A percentile compares a stretch with the other conserved stretches of the same genome.
These are phyloP conservation scores for Argyrosomus japonicus DNA, from an alignment of 2,113 vertebrate genomes.

Conservation along the genomic window DNA sequence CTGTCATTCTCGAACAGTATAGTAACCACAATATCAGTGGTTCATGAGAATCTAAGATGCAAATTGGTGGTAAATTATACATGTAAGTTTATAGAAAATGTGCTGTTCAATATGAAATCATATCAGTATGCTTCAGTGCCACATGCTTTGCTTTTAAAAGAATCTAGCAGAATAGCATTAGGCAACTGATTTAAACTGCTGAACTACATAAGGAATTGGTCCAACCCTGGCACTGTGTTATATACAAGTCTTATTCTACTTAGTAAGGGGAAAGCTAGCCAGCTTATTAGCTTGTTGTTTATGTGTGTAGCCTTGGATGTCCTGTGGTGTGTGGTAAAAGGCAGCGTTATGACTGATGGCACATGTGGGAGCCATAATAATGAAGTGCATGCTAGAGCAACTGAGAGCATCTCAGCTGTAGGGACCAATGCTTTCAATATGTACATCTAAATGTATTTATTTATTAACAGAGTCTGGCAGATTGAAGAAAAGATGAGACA, in stretches of 20 bases:
- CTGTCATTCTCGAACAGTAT: too few relatives aligned
- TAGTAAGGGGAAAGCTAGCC: neutral
- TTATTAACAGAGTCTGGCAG: constrained; percentile 8
- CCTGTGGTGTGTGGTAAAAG: constrained; percentile 26
- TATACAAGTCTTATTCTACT: neutral
- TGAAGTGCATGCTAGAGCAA: constrained; percentile 26
- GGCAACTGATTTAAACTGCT: neutral
- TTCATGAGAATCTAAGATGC: neutral
- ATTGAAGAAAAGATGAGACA: constrained; percentile 25
- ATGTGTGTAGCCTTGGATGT: constrained; percentile 33
- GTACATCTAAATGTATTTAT: constrained; percentile 36
- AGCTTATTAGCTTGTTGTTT: constrained; percentile 52
- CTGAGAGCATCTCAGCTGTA: constrained; percentile 32
- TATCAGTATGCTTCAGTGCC: neutral
- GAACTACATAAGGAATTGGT: neutral
- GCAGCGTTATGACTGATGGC: constrained; percentile 38
- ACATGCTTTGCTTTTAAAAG: neutral
- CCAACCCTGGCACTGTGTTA: neutral
- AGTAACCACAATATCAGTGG: neutral
- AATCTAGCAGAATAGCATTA: neutral
- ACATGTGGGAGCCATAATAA: constrained; percentile 53
- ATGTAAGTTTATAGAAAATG: neutral
- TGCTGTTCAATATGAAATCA: neutral
- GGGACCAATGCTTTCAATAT: constrained; percentile 20
- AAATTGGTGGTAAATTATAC: neutral